phyloP scores from a whole-genome alignment of 2,113 vertebrate species.

The Rhombomys opimus region DNA sequence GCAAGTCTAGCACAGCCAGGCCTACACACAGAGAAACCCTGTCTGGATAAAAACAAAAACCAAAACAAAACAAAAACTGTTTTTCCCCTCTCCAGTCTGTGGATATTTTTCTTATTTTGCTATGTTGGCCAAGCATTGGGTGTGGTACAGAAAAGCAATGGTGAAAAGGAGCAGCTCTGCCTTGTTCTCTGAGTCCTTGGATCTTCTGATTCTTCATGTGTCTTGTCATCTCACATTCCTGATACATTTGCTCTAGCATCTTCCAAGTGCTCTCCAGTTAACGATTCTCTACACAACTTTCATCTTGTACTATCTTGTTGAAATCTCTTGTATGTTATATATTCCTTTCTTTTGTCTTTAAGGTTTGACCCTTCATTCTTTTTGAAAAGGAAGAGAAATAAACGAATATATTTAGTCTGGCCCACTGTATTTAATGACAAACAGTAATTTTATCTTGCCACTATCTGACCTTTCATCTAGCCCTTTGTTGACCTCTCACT shows the following conservation, averaged over 20 bases:
- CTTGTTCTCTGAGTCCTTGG: neutral
- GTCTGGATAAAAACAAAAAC: no score
- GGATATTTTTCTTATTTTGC: neutral
- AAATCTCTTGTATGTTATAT: neutral
- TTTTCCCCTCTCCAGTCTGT: neutral
- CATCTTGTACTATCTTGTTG: neutral
- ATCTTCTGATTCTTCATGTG: neutral
- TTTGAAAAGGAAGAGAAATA: conserved; percentile 10
- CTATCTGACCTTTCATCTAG: neutral
- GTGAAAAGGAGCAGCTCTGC: neutral
- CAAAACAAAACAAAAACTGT: no score
- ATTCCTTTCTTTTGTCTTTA: neutral
- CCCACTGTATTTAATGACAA: neutral
- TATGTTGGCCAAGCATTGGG: neutral
- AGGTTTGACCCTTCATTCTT: neutral
- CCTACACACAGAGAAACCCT: no score
- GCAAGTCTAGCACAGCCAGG: no score
- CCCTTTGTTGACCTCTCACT: conserved; percentile 28
- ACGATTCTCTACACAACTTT: neutral
- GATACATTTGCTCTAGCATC: neutral
- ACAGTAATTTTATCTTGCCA: neutral
- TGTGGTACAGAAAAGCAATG: neutral
- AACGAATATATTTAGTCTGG: neutral
- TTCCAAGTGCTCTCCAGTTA: neutral
- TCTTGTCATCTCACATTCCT: conserved; percentile 17